Conservation (phyloP, 37 sponge, comb jelly and placozoan species). For the Mnemiopsis leidyi region DNA sequence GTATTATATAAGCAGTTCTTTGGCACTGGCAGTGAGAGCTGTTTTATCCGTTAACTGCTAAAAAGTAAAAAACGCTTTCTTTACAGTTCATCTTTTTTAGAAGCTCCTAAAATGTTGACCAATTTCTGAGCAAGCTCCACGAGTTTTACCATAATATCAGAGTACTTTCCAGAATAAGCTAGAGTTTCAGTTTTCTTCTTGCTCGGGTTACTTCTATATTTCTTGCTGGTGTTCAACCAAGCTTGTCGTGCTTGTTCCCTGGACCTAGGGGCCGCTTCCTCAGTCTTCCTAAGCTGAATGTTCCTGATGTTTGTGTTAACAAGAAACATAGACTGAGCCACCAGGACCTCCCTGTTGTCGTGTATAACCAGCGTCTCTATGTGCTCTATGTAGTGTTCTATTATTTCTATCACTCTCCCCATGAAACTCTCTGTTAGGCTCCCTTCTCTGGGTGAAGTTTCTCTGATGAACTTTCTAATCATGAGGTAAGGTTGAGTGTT, state of each 20-base stretch:
- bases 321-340: not conserved
- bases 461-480: not conserved
- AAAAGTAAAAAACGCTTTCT: too few species aligned
- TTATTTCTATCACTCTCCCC: not conserved
- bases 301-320: not conserved
- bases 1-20: too few species aligned
- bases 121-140: not conserved
- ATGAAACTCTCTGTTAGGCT: not conserved
- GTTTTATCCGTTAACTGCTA: too few species aligned
- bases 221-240: not conserved
- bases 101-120: not conserved
- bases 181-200: not conserved
- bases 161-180: not conserved
- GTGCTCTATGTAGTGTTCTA: not conserved
- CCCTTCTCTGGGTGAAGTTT: not conserved
- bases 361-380: not conserved
- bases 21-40: too few species aligned
- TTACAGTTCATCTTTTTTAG: not conserved
- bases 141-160: not conserved
- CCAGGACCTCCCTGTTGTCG: not conserved
- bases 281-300: not conserved
- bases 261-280: not conserved
- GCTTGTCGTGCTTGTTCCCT: not conserved
- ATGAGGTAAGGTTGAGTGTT: not conserved
- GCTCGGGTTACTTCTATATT: not conserved